These are phyloP conservation scores for Tortrix viridana DNA, from an alignment of 2,888 invertebrate genomes.

Conservation along the genomic window DNA sequence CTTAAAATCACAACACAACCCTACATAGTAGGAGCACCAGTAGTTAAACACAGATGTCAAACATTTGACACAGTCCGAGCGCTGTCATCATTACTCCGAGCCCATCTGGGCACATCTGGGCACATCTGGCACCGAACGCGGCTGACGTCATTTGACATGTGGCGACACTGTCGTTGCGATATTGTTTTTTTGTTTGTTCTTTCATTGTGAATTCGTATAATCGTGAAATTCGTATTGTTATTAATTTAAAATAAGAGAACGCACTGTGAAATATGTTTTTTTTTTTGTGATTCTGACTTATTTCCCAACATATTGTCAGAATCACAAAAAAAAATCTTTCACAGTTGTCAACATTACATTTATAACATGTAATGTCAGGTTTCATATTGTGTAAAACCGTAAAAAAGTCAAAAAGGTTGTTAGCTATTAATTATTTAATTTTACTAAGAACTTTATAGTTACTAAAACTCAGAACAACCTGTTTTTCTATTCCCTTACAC, in stretches of 20 bases:
- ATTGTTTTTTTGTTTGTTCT: slow-evolving; percentile 44
- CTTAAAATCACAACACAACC: slow-evolving; percentile 31
- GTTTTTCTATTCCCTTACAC: slow-evolving; percentile 23
- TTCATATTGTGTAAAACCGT: too few relatives aligned
- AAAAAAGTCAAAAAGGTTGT: too few relatives aligned
- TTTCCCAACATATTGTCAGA: too few relatives aligned
- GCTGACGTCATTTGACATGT: slow-evolving; percentile 75
- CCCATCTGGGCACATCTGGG: slow-evolving; percentile 41
- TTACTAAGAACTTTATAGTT: slow-evolving; percentile 1
- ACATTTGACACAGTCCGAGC: slow-evolving; percentile 59
- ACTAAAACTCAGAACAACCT: slow-evolving; percentile 24
- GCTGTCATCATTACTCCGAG: slow-evolving; percentile 43
- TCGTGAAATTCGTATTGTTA: not conserved
- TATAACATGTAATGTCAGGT: too few relatives aligned
- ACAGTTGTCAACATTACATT: too few relatives aligned
- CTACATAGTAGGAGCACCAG: slow-evolving; percentile 13
- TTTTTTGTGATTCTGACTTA: too few relatives aligned
- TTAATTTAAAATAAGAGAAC: not conserved
- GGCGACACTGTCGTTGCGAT: slow-evolving; percentile 55
- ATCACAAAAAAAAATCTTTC: too few relatives aligned
- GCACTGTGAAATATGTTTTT: too few relatives aligned
- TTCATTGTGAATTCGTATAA: slow-evolving; percentile 41
- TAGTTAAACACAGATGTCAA: slow-evolving; percentile 70
- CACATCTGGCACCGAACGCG: slow-evolving; percentile 69
- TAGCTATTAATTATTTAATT: not conserved